Percentiles rank a stretch among this genome's conserved stretches.
These are phyloP conservation scores for Prionchulus punctatus DNA, from an alignment of 2,888 invertebrate species.

Conservation along the genomic window DNA sequence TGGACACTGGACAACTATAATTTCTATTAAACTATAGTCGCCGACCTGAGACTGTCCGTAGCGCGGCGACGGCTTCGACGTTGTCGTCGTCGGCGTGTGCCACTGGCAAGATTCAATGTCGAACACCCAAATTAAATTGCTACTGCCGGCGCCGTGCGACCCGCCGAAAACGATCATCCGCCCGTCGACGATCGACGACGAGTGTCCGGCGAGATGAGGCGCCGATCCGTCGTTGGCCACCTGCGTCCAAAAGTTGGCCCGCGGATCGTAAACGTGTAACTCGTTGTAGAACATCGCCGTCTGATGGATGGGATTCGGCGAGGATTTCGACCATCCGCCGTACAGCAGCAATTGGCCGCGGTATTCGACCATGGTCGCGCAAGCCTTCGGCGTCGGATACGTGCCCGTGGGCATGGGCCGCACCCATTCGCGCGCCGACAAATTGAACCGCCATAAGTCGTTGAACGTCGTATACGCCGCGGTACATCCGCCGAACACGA, in stretches of 20 bases:
- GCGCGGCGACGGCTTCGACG: conserved; percentile 56
- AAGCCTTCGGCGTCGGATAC: conserved; percentile 88
- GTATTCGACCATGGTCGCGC: conserved; percentile 75
- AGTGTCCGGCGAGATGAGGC: conserved; percentile 1
- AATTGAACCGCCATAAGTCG: conserved; percentile 82
- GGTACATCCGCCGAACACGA: conserved; percentile 88
- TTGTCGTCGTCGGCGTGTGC: conserved; percentile 55
- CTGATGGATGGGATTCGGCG: conserved; percentile 49
- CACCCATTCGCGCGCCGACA: conserved; percentile 48
- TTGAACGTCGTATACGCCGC: conserved; percentile 85
- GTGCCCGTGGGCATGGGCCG: conserved; percentile 41
- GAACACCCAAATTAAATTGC: conserved; percentile 73
- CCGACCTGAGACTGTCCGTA: conserved; percentile 75
- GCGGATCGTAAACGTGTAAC: conserved; percentile 67
- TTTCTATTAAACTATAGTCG: too few species aligned
- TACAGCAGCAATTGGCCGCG: conserved; percentile 52
- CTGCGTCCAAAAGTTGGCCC: conserved; percentile 52
- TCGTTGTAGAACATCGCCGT: conserved; percentile 56
- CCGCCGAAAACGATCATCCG: conserved; percentile 41
- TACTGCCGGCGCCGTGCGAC: conserved; percentile 33
- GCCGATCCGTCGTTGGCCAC: conserved; percentile 10
- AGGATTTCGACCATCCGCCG: conserved; percentile 89
- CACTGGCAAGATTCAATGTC: conserved; percentile 58
- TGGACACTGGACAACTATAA: background rate
- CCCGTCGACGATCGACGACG: background rate